A percentile compares a stretch with the other conserved stretches of the same genome.
phyloP scores from a whole-genome alignment of 2,888 invertebrate species.

The Geotrupes spiniger region DNA sequence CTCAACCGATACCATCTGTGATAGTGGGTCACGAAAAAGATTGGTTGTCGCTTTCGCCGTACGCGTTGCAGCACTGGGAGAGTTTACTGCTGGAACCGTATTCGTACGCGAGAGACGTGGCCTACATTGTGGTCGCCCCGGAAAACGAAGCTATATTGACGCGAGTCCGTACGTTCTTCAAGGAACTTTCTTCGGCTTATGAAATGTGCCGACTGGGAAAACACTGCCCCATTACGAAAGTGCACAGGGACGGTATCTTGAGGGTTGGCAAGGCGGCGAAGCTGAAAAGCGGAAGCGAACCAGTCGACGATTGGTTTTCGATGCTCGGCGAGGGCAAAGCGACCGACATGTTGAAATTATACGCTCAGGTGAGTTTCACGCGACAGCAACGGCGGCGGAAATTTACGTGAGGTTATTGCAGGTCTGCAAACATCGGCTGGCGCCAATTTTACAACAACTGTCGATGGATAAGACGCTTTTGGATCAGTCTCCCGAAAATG shows the following conservation, averaged over 20 bases:
- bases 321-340: constrained; percentile 76
- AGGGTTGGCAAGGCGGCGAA: constrained; percentile 70
- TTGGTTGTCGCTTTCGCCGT: constrained; percentile 92
- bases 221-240: constrained; percentile 85
- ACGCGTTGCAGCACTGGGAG: constrained; percentile 94
- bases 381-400: neutral
- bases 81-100: constrained; percentile 95
- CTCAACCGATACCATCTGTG: constrained; percentile 93
- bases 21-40: constrained; percentile 94
- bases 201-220: constrained; percentile 92
- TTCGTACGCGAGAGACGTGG: constrained; percentile 90
- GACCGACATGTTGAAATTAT: constrained; percentile 80
- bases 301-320: constrained; percentile 87
- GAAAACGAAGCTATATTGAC: constrained; percentile 82
- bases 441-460: constrained; percentile 72
- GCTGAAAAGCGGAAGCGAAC: constrained; percentile 59
- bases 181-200: constrained; percentile 89
- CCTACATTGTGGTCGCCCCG: constrained; percentile 91
- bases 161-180: constrained; percentile 83
- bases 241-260: constrained; percentile 83
- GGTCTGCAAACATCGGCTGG: constrained; percentile 72
- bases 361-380: constrained; percentile 71
- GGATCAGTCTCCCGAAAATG: constrained; percentile 62
- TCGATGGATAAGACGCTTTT: constrained; percentile 71
- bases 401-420: constrained; percentile 35